Evolutionary conservation across 2,888 invertebrate species (phyloP).

Genomic region (Pyrocoelia pectoralis): DNA sequence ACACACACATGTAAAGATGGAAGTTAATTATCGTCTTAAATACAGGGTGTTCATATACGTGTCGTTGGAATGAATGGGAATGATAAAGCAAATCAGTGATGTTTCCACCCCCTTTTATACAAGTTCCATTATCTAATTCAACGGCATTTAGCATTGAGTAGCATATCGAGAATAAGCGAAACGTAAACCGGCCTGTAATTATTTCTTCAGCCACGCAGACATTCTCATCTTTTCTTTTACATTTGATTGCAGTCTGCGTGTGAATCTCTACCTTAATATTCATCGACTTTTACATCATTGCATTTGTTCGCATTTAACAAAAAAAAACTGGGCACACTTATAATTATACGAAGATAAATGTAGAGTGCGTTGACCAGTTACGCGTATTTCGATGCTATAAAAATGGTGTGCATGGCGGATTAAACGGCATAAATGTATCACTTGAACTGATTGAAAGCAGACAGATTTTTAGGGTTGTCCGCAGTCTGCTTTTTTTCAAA

Average conservation of each 20-base stretch:
- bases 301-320: neutral
- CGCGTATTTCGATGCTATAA: neutral
- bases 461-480: neutral
- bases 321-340: neutral
- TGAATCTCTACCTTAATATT: constrained; percentile 28
- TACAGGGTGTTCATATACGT: neutral
- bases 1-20: constrained; percentile 1
- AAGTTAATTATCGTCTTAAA: neutral
- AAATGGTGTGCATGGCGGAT: neutral
- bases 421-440: neutral
- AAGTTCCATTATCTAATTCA: constrained; percentile 46
- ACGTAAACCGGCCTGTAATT: constrained; percentile 56
- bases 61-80: constrained; percentile 28
- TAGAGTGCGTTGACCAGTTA: constrained; percentile 5
- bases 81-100: constrained; percentile 46
- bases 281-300: constrained; percentile 22
- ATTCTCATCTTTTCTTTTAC: constrained; percentile 29
- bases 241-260: constrained; percentile 31
- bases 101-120: constrained; percentile 42
- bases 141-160: constrained; percentile 49
- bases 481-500: neutral
- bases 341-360: neutral
- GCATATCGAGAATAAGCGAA: constrained; percentile 53
- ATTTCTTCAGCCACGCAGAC: constrained; percentile 55
- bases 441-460: neutral